These are phyloP conservation scores for Lagodon rhomboides DNA, from an alignment of 2,797 vertebrate genomes.

Conservation along the genomic window DNA sequence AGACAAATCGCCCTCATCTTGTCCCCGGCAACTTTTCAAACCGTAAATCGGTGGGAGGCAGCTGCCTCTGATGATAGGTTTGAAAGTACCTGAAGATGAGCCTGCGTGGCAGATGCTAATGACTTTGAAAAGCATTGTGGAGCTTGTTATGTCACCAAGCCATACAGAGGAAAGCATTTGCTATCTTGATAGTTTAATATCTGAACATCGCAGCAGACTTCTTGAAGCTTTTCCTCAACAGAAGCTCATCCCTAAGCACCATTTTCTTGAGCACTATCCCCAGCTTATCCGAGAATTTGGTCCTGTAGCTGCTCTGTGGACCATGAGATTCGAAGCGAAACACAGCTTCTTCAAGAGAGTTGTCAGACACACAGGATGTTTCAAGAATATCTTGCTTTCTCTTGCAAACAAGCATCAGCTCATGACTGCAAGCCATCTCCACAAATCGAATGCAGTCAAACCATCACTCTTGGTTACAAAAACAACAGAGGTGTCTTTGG, in stretches of 20 bases:
- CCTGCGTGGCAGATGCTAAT: constrained; percentile 13
- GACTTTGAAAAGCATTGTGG: no score
- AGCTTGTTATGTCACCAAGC: no score
- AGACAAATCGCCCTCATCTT: not conserved
- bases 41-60: not conserved
- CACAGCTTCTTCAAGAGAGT: constrained; percentile 14
- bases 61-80: not conserved
- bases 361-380: constrained; percentile 28
- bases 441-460: constrained; percentile 5
- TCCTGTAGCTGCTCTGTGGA: no score
- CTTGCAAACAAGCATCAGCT: constrained; percentile 42
- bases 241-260: constrained; percentile 10
- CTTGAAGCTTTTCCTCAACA: constrained; percentile 16
- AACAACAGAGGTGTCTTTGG: constrained; percentile 1
- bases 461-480: not conserved
- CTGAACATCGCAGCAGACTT: constrained; percentile 7
- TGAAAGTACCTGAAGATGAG: constrained; percentile 16
- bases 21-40: constrained; percentile 6
- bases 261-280: constrained; percentile 18
- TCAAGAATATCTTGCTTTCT: constrained; percentile 17
- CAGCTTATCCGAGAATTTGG: not conserved
- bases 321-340: not conserved
- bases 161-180: not conserved
- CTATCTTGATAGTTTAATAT: constrained; percentile 5
- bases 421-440: constrained; percentile 38